Base-by-base conservation (phyloP, 1,140 invertebrate species). In the Parasteatoda tepidariorum region DNA sequence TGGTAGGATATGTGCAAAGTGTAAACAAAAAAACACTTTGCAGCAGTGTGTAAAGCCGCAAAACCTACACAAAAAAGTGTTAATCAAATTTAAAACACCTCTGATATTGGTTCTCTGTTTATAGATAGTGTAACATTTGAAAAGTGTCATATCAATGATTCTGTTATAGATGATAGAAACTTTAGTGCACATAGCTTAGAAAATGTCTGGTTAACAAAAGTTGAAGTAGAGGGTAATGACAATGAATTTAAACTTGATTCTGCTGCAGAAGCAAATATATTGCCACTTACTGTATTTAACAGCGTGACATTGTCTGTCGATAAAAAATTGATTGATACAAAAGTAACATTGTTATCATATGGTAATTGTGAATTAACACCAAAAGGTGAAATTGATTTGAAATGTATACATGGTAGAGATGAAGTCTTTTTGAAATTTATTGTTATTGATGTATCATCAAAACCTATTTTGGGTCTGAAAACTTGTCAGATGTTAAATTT, bases 241-340 rank as follows among this genome's bases (percentile, higher is more conserved):
- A 41, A 48, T 41, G 30, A 22, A 6, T 81, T 67, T 67, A 81
- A 81, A 28, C 34, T 81, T 24, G 76, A 68, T 68, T 67, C 9
- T 48, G 62, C 9, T 34, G 64, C 64, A 18, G 66, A 70, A 55
- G 48, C 30, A 15, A 79, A 79, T 59, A 38, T 67, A 22, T 48
- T 81, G 61, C 76, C 62, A 5, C 48, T 55, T 13, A n/a, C 18
- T 24, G 15, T 48, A 13, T 55, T 24, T 67, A 13, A 67, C 9
- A 71, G 48, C 5, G 22, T 81, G 24, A 70, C n/a, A 18, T 26
- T 34, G n/a, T 33, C 4, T 59, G 24, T 0, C 7, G 15, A 38
- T 28, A 24, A n/a, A 13, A 38, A 24, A 61, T 31, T 79, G 18
- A 3, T 5, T 11, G 68, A 81, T 48, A 67, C 62, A 33, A n/a